Evolutionary conservation across 2,113 vertebrate species (phyloP).

Genomic region (Pitta sordida): DNA sequence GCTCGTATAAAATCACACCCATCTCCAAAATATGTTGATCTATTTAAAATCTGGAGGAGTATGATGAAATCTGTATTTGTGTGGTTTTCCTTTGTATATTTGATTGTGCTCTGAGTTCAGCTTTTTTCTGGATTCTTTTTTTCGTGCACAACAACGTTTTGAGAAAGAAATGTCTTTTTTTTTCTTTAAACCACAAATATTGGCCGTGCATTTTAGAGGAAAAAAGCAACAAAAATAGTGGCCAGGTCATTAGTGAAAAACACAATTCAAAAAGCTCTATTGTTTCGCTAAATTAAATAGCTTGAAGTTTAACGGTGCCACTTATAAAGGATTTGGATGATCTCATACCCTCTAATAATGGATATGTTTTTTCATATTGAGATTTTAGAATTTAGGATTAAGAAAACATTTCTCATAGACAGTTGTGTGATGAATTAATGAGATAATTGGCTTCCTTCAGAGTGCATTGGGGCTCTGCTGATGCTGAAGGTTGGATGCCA

Average conservation of each 20-base stretch:
- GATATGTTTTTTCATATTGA: background rate
- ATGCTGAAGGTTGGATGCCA: background rate
- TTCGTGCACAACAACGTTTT: background rate
- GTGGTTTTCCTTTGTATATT: constrained; percentile 54
- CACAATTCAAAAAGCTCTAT: background rate
- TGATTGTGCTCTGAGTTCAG: background rate
- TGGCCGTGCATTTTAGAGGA: background rate
- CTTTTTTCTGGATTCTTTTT: background rate
- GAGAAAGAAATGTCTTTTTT: background rate
- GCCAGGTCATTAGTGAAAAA: constrained; percentile 19
- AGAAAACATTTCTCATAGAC: background rate
- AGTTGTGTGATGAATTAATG: background rate
- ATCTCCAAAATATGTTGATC: constrained; percentile 43
- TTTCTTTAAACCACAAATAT: background rate
- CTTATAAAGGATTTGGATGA: background rate
- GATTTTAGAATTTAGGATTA: background rate
- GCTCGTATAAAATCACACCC: constrained; percentile 21
- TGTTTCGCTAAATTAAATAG: background rate
- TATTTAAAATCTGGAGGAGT: constrained; percentile 46
- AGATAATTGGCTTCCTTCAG: background rate
- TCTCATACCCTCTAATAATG: background rate
- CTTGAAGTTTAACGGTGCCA: background rate
- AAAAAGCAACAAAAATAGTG: background rate
- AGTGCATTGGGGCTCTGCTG: background rate
- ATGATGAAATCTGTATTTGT: constrained; percentile 18